phyloP scores from a whole-genome alignment of 2,797 vertebrate species.

The Hypotaenidia philippensis region DNA sequence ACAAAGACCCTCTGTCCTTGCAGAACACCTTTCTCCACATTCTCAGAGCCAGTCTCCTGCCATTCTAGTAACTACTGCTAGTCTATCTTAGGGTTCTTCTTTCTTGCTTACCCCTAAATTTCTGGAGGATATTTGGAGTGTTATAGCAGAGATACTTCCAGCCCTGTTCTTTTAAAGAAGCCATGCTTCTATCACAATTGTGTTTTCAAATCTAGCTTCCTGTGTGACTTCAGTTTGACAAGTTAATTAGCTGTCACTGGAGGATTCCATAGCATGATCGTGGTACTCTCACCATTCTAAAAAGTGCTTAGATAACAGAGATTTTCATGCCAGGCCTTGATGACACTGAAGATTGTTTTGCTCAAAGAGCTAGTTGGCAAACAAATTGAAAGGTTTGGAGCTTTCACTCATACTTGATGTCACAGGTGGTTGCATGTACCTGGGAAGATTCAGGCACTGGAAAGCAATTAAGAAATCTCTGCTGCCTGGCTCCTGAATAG shows the following conservation, averaged over 20 bases:
- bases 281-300: neutral
- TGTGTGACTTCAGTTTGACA: neutral
- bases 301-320: neutral
- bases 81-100: neutral
- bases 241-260: neutral
- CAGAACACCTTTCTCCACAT: neutral
- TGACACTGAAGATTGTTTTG: neutral
- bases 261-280: neutral
- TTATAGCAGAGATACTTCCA: neutral
- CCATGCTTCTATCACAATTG: neutral
- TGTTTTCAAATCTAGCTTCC: neutral
- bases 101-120: neutral
- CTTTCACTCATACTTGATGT: neutral
- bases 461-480: neutral
- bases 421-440: neutral
- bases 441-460: neutral
- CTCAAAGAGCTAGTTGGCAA: neutral
- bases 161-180: neutral
- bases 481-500: neutral
- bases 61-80: neutral
- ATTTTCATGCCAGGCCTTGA: neutral
- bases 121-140: neutral
- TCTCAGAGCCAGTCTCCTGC: neutral
- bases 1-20: neutral
- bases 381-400: neutral